Base-by-base conservation (phyloP, 1,140 invertebrate genomes). In the Euura saliciscinereae region DNA sequence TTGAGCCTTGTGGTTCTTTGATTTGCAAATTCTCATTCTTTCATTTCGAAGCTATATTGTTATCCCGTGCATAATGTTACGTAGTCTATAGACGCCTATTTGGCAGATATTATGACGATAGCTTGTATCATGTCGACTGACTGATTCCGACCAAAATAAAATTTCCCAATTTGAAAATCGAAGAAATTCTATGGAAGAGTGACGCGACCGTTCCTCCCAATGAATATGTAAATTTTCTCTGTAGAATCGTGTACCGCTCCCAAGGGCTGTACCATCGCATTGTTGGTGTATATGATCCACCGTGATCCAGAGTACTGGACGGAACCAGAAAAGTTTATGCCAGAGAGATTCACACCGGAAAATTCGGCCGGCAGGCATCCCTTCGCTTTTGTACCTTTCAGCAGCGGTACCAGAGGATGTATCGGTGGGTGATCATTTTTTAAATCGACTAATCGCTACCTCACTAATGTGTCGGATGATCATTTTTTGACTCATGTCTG, bases 291-390 rank as follows among this genome's bases (percentile, higher is more conserved):
- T 72, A 80, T 80, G 65, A 80, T 88, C 70, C 88, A 89, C 71
- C 78, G 81, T 6, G 86, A 89, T 77, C 81, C 86, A 1, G 78
- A 85, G 43, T 84, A 87, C 51, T 94, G 89, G 77, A 88, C 91
- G 4, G 86, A 94, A 66, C 93, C 93, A 2, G 87, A 92, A 42
- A 78, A 74, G 8, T 94, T 92, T 75, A 85, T 92, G 79, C 93
- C 93, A 0, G 92, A 94, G 42, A 85, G 92, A 70, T 94, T 94
- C 82, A 77, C 87, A 4, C 84, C 88, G 1, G 90, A 91, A 65
- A 88, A 90, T 65, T 77, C 83, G 59, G 75, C 77, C 1, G 78
- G 83, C 66, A 81, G 90, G 28, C 86, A 83, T 74, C 85, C 78
- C 6, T 88, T 82, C 74, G 78, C 87, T 4, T 91, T 88, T 81